Evolutionary conservation across 2,888 invertebrate genomes (phyloP).

Genomic region (Gandaritis pyraliata): DNA sequence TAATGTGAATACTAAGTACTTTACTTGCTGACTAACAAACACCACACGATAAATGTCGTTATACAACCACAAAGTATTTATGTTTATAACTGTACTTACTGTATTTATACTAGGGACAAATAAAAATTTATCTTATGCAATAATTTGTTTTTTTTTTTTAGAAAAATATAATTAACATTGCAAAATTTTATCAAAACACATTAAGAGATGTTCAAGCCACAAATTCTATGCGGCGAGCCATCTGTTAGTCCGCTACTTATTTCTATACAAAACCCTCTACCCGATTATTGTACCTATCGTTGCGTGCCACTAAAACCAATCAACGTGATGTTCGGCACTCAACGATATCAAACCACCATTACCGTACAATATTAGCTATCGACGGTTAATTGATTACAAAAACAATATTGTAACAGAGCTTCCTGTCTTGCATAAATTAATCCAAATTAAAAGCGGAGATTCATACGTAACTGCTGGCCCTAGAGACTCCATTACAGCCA

Average conservation of each 20-base stretch:
- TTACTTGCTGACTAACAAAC: neutral
- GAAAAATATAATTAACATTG: too few species aligned
- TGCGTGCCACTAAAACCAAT: constrained; percentile 74
- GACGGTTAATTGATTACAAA: constrained; percentile 76
- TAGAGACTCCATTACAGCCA: constrained; percentile 84
- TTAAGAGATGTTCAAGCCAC: neutral
- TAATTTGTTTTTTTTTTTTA: neutral
- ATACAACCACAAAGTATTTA: too few species aligned
- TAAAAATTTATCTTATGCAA: too few species aligned
- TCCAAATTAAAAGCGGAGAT: constrained; percentile 77
- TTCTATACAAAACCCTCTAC: constrained; percentile 43
- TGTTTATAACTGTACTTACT: too few species aligned
- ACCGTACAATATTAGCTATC: constrained; percentile 60
- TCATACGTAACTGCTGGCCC: constrained; percentile 77
- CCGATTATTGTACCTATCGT: constrained; percentile 56
- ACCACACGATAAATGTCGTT: too few species aligned
- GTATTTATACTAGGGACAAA: too few species aligned
- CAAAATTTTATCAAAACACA: neutral
- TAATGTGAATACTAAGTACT: neutral
- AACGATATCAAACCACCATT: constrained; percentile 71
- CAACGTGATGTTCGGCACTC: constrained; percentile 72
- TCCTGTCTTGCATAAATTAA: constrained; percentile 76
- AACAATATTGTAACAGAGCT: constrained; percentile 61
- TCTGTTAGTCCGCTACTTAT: constrained; percentile 24
- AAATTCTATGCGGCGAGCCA: constrained; percentile 8